These are phyloP conservation scores for Holacanthus passer DNA, from an alignment of 2,113 vertebrate species.

Conservation along the genomic window DNA sequence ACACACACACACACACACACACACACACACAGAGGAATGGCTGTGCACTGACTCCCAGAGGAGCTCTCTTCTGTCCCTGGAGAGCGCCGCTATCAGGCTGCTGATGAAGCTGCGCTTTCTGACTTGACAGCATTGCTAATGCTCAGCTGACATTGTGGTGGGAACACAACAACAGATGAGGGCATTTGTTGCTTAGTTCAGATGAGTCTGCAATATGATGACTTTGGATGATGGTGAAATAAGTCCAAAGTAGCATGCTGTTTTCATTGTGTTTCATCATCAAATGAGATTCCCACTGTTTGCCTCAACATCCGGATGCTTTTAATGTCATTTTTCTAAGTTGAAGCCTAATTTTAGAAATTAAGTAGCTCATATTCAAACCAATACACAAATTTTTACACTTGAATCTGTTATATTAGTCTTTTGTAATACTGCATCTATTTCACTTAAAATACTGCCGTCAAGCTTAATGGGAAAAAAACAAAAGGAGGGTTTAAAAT, in stretches of 20 bases:
- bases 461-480: neutral
- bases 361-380: neutral
- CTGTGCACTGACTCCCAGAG: constrained; percentile 49
- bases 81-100: constrained; percentile 55
- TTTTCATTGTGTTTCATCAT: constrained; percentile 21
- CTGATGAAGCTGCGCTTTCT: constrained; percentile 59
- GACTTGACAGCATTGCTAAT: constrained; percentile 40
- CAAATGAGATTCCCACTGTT: neutral
- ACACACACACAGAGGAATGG: constrained; percentile 24
- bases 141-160: constrained; percentile 43
- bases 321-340: neutral
- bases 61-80: constrained; percentile 59
- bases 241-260: neutral
- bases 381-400: neutral
- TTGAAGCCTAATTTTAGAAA: neutral
- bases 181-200: constrained; percentile 27
- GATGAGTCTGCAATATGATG: constrained; percentile 2
- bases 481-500: neutral
- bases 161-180: constrained; percentile 47
- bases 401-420: neutral
- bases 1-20: constrained; percentile 18
- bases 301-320: neutral
- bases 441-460: neutral
- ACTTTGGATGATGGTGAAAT: neutral
- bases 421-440: neutral